Percentiles rank a stretch among this genome's conserved stretches.
phyloP scores from a whole-genome alignment of 2,797 vertebrate species.

The Sebastes iracundus region DNA sequence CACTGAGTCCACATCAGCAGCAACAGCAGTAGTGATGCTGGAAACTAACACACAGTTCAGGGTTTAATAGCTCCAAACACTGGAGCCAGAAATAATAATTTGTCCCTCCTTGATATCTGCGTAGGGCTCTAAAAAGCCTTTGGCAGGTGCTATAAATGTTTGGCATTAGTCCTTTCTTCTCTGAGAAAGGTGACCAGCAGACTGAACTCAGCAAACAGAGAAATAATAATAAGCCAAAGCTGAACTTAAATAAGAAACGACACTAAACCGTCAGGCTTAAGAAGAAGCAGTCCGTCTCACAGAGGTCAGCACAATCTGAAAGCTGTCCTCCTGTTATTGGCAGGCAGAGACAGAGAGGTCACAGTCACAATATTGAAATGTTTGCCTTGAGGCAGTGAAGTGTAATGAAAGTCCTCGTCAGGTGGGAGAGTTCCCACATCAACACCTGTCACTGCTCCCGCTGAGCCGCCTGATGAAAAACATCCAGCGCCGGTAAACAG shows the following conservation, averaged over 20 bases:
- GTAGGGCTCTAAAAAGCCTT: neutral
- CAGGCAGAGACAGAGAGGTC: neutral
- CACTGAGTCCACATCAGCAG: neutral
- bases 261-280: neutral
- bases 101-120: neutral
- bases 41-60: neutral
- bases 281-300: neutral
- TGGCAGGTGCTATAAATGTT: neutral
- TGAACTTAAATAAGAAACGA: neutral
- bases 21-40: neutral
- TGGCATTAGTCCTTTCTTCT: neutral
- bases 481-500: neutral
- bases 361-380: neutral
- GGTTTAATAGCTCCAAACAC: neutral
- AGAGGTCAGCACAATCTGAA: neutral
- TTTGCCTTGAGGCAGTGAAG: neutral
- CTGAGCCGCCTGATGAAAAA: neutral
- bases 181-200: too few relatives aligned
- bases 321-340: neutral
- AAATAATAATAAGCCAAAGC: neutral
- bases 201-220: neutral
- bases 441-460: neutral
- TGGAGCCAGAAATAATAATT: neutral
- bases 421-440: conserved; percentile 7
- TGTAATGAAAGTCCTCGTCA: conserved; percentile 5